These are phyloP conservation scores for Drosophila mauritiana DNA, from an alignment of 1,140 invertebrate genomes.

Conservation along the genomic window DNA sequence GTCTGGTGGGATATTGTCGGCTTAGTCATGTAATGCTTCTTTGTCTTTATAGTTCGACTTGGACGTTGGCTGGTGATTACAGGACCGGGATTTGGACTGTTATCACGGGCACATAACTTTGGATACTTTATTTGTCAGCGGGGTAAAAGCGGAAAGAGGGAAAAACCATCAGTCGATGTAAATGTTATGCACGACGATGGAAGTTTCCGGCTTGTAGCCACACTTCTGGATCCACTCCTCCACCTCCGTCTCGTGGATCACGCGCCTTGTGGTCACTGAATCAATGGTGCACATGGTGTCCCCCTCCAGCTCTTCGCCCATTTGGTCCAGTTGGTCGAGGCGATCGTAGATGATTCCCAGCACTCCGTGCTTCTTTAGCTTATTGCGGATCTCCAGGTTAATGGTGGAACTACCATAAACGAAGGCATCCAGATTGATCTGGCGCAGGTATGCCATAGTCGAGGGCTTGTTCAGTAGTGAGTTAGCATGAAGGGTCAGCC, in stretches of 20 bases:
- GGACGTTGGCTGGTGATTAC: slow-evolving; percentile 53
- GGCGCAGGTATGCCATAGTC: slow-evolving; percentile 83
- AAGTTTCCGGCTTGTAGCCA: background rate
- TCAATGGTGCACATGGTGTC: slow-evolving; percentile 53
- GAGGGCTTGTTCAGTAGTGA: slow-evolving; percentile 91
- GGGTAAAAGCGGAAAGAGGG: background rate
- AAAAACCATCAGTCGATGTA: background rate
- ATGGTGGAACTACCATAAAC: slow-evolving; percentile 22
- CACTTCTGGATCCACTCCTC: slow-evolving; percentile 46
- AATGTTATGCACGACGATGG: background rate
- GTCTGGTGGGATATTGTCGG: slow-evolving; percentile 72
- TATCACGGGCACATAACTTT: slow-evolving; percentile 50
- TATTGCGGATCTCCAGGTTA: background rate
- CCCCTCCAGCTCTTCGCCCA: slow-evolving; percentile 31
- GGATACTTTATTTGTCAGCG: slow-evolving; percentile 3
- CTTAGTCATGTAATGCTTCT: slow-evolving; percentile 76
- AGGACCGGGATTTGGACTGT: slow-evolving; percentile 36
- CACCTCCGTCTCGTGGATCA: slow-evolving; percentile 16
- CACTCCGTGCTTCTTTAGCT: slow-evolving; percentile 24
- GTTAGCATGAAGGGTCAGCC: slow-evolving; percentile 94
- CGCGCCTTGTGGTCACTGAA: slow-evolving; percentile 15
- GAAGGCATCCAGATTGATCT: slow-evolving; percentile 14
- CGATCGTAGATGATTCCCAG: slow-evolving; percentile 59
- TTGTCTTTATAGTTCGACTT: slow-evolving; percentile 49
- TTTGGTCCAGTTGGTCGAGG: slow-evolving; percentile 52